Evolutionary conservation across 2,888 invertebrate species (phyloP).

Genomic region (Kryphioiulus occultus): DNA sequence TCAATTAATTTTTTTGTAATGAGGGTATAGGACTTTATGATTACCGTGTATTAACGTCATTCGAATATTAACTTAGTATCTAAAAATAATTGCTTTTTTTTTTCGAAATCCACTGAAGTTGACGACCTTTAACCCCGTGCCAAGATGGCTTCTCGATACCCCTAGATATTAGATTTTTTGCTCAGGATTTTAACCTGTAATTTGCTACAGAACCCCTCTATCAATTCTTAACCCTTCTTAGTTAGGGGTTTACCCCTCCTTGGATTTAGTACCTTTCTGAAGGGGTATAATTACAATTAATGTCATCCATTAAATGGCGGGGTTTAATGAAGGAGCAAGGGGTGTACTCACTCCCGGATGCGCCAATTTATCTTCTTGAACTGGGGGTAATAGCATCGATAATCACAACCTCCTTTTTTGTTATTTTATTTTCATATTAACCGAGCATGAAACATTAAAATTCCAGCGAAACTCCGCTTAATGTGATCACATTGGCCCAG

Average conservation of each 20-base stretch:
- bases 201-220: background rate
- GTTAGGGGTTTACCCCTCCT: slow-evolving; percentile 23
- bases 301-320: background rate
- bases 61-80: too few species aligned
- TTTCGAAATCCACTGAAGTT: too few species aligned
- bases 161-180: background rate
- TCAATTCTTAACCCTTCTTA: background rate
- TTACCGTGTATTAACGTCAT: too few species aligned
- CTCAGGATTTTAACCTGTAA: background rate
- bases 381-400: background rate
- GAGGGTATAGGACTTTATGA: too few species aligned
- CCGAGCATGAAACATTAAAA: background rate
- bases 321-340: background rate
- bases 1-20: too few species aligned
- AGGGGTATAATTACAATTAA: slow-evolving; percentile 21
- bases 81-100: too few species aligned
- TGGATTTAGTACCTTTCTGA: background rate
- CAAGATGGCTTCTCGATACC: background rate
- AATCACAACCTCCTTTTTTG: background rate
- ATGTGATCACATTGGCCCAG: background rate
- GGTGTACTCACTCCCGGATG: background rate
- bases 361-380: background rate
- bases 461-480: background rate
- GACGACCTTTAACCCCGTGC: background rate
- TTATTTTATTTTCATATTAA: too few species aligned